These are phyloP conservation scores for Heliothis subflexa DNA, from an alignment of 1,140 invertebrate genomes.

Conservation along the genomic window DNA sequence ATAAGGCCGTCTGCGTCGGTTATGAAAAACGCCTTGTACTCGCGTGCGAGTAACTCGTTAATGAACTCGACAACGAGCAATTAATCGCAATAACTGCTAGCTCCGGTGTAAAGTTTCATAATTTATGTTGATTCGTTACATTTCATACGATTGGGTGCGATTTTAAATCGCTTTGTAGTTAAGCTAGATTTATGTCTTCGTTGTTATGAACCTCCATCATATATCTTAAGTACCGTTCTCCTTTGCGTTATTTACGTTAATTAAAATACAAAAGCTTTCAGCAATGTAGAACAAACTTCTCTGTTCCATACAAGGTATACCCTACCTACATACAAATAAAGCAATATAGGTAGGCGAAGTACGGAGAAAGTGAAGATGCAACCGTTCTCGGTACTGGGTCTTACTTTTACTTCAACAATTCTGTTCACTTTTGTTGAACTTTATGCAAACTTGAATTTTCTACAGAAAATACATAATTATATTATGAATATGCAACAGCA, in stretches of 20 bases:
- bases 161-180: slow-evolving; percentile 4
- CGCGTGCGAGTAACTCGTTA: slow-evolving; percentile 62
- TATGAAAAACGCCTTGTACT: slow-evolving; percentile 72
- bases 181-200: slow-evolving; percentile 6
- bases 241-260: not conserved
- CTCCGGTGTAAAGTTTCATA: slow-evolving; percentile 36
- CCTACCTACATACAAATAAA: slow-evolving; percentile 18
- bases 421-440: not conserved
- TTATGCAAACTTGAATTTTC: not conserved
- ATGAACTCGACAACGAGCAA: slow-evolving; percentile 62
- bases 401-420: slow-evolving; percentile 22
- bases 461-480: not conserved
- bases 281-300: not conserved
- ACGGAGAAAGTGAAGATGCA: slow-evolving; percentile 33
- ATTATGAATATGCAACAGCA: not conserved
- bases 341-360: slow-evolving; percentile 17
- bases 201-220: not conserved
- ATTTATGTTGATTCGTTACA: slow-evolving; percentile 42
- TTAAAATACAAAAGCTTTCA: not conserved
- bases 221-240: not conserved
- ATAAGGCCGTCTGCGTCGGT: slow-evolving; percentile 68
- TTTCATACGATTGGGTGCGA: slow-evolving; percentile 32
- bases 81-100: slow-evolving; percentile 56
- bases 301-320: slow-evolving; percentile 1
- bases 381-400: slow-evolving; percentile 10